These are phyloP conservation scores for Stomatorhinus walkeri DNA, from an alignment of 2,797 vertebrate species.

Conservation along the genomic window DNA sequence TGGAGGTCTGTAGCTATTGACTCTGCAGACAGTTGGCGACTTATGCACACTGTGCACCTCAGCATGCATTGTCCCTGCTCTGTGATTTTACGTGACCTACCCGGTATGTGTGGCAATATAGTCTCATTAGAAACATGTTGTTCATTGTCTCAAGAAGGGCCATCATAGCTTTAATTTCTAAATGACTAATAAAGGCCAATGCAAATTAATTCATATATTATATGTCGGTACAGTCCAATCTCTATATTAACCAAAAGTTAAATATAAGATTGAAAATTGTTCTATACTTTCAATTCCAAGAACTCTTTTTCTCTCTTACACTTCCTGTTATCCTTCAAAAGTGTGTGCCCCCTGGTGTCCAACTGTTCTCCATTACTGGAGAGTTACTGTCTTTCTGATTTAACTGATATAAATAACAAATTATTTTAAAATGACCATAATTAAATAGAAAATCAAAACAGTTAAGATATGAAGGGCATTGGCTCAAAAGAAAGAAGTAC, in stretches of 20 bases:
- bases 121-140: not conserved
- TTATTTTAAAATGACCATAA: not conserved
- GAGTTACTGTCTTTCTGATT: not conserved
- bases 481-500: not conserved
- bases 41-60: not conserved
- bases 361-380: not conserved
- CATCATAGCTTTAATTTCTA: not conserved
- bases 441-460: not conserved
- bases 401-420: not conserved
- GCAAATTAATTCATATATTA: not conserved
- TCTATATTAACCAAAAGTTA: not conserved
- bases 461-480: not conserved
- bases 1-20: not conserved
- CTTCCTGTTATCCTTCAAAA: not conserved
- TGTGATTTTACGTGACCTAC: not conserved
- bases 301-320: not conserved
- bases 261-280: not conserved
- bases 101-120: not conserved
- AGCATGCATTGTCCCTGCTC: not conserved
- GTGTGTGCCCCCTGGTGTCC: not conserved
- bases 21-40: not conserved
- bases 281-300: not conserved
- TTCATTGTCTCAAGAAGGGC: not conserved
- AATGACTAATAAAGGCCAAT: not conserved
- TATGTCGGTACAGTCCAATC: not conserved